Conservation (phyloP, 2,888 invertebrate genomes). For the Synergus umbraculus region DNA sequence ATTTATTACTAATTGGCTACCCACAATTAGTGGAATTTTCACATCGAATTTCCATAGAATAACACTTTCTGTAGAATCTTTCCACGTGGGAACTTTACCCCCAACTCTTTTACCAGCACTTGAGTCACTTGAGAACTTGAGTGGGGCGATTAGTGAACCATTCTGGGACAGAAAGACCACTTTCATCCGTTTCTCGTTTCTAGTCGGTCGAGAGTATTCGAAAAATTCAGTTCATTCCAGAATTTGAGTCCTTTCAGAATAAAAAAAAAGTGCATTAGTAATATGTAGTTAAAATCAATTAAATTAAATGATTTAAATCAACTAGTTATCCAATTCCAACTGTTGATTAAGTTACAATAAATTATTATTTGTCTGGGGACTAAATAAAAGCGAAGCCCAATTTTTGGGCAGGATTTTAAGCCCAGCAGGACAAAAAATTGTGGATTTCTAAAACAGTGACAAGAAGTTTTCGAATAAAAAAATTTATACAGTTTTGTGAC, state of each 20-base stretch:
- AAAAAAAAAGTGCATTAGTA: not conserved
- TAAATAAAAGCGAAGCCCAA: not conserved
- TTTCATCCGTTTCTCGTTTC: conserved; percentile 31
- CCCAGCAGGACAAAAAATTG: not conserved
- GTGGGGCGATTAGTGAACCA: conserved; percentile 5
- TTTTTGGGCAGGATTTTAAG: not conserved
- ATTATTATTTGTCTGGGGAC: not conserved
- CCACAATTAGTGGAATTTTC: too few species aligned
- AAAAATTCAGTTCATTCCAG: not conserved
- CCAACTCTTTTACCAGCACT: conserved; percentile 8
- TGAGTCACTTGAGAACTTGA: not conserved
- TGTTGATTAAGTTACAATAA: not conserved
- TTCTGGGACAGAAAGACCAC: conserved; percentile 4
- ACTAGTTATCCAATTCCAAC: not conserved
- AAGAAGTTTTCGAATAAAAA: not conserved
- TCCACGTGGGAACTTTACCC: not conserved
- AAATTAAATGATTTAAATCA: not conserved
- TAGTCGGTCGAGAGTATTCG: not conserved
- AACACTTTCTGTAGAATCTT: too few species aligned
- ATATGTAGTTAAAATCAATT: not conserved
- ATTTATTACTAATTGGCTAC: too few species aligned
- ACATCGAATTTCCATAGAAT: too few species aligned
- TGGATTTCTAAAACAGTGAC: not conserved
- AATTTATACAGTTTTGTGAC: not conserved
- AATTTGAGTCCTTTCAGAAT: not conserved